Evolutionary conservation across 2,797 vertebrate species (phyloP), one percentile per base, ranked within the genome.

Genomic region (Poeciliopsis turneri): DNA sequence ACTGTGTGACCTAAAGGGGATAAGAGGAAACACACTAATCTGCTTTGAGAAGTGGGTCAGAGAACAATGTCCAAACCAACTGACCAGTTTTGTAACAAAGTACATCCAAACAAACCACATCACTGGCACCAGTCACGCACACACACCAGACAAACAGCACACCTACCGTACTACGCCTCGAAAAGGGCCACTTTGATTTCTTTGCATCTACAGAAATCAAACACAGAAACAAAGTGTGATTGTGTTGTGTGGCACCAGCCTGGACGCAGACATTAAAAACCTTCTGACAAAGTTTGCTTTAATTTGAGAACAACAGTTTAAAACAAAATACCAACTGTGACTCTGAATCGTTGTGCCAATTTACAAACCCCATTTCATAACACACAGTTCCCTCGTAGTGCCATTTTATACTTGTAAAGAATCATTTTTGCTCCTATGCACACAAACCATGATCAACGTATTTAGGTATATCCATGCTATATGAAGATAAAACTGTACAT

Each of bases 101-200:
- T 57, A 51, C 82, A 84, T 79, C 71, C 74, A 81, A 84, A 88
- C 79, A 89, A 87, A 83, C 12, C 41, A 74, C 20, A 74, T 33
- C 18, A 75, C 16, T 39, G 77, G 81, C 78, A 75, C 25, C 30
- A 45, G 61, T 30, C 84, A 55, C 57, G 74, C 57, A 78, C 68
- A 53, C 66, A 71, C 70, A 66, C 33, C 61, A 36, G 30, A 8
- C 47, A 79, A 53, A 87, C 41, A 49, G 61, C 64, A 76, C 91
- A 96, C 96, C 93, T 90, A 97, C 97, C 61, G 92, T 90, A 91
- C 91, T 94, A 86, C 94, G 97, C 81, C 93, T 96, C 41, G 93
- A 94, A 88, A 98, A 98, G 39, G 96, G 97, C 97, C 97, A 97
- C 92, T 97, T 96, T 77, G 94, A 90, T 85, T 98, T 98, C 95